Evolutionary conservation across 2,113 vertebrate genomes (phyloP).

Genomic region (Eulacestoma nigropectus): DNA sequence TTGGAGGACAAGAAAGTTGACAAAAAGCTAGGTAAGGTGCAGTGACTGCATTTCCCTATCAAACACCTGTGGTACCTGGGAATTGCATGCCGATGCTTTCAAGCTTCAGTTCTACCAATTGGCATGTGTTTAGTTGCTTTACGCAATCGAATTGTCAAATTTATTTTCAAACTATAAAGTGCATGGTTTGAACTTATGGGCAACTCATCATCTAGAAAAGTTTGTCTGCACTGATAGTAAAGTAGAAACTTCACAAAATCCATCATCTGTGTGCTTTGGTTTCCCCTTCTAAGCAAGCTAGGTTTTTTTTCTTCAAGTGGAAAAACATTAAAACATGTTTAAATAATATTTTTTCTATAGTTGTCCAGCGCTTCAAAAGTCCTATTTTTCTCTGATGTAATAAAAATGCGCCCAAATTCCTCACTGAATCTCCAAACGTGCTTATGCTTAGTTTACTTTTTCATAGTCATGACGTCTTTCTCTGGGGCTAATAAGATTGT

Average conservation of each 20-base stretch:
- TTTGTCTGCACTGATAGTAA: fast-evolving
- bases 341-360: background rate
- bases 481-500: background rate
- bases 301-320: background rate
- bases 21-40: background rate
- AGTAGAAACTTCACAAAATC: background rate
- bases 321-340: background rate
- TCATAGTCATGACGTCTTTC: background rate
- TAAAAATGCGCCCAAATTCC: background rate
- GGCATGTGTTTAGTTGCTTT: background rate
- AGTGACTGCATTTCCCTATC: background rate
- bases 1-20: background rate
- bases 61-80: background rate
- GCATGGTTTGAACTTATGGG: background rate
- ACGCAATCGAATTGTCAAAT: background rate
- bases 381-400: background rate
- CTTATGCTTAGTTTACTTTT: background rate
- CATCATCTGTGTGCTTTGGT: background rate
- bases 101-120: background rate
- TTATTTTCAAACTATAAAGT: background rate
- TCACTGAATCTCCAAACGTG: background rate
- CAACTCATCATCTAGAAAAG: background rate
- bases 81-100: background rate
- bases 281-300: background rate
- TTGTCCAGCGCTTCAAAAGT: background rate